phyloP scores from a whole-genome alignment of 2,797 vertebrate species.

The Kryptopterus vitreolus region DNA sequence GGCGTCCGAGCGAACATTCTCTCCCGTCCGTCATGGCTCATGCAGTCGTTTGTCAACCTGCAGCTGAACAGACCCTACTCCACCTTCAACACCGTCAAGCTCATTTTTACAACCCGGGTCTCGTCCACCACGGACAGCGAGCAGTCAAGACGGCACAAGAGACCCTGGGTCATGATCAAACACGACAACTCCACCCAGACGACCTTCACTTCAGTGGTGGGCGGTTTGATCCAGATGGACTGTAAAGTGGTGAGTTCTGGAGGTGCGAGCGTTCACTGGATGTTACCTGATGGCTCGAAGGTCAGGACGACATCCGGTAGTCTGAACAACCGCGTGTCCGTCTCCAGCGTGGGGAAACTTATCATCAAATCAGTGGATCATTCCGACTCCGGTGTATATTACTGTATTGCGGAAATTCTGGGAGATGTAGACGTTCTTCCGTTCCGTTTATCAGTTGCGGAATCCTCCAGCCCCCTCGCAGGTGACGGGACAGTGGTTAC shows the following conservation, averaged over 20 bases:
- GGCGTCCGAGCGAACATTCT: slow-evolving; percentile 81
- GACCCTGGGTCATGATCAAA: slow-evolving; percentile 86
- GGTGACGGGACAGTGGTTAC: slow-evolving; percentile 63
- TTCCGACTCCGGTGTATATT: slow-evolving; percentile 83
- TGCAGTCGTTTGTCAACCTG: slow-evolving; percentile 81
- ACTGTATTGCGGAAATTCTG: slow-evolving; percentile 77
- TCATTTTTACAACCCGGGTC: slow-evolving; percentile 76
- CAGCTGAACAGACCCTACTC: slow-evolving; percentile 84
- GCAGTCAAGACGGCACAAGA: slow-evolving; percentile 55
- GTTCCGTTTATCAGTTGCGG: slow-evolving; percentile 76
- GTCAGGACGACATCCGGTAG: slow-evolving; percentile 68
- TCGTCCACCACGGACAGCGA: slow-evolving; percentile 66
- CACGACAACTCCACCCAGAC: slow-evolving; percentile 63
- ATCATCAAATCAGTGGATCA: slow-evolving; percentile 66
- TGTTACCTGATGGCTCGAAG: slow-evolving; percentile 82
- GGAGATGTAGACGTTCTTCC: slow-evolving; percentile 74
- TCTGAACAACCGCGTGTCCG: slow-evolving; percentile 65
- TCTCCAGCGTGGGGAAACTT: slow-evolving; percentile 73
- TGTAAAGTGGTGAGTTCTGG: slow-evolving; percentile 82
- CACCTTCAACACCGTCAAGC: slow-evolving; percentile 74
- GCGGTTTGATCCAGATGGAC: slow-evolving; percentile 72
- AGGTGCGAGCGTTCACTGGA: slow-evolving; percentile 76
- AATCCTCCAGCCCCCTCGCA: slow-evolving; percentile 64
- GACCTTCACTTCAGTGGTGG: slow-evolving; percentile 69
- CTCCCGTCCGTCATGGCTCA: slow-evolving; percentile 82